These are phyloP conservation scores for Parotia lawesii DNA, from an alignment of 2,113 vertebrate species.

Conservation along the genomic window DNA sequence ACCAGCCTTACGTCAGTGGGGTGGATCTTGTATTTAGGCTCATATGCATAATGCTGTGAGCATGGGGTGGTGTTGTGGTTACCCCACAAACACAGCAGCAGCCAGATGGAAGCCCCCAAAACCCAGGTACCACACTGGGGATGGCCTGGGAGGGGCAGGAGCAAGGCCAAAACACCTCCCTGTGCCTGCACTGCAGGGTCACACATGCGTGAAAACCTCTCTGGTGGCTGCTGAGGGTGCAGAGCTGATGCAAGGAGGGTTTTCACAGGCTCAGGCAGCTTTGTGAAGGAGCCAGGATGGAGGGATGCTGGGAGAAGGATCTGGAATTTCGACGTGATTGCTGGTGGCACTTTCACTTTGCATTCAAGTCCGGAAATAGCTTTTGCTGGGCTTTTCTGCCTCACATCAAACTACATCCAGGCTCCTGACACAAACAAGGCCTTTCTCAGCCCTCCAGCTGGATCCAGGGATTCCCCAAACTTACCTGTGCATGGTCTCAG, in stretches of 20 bases:
- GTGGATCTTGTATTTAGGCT: background rate
- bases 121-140: background rate
- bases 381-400: background rate
- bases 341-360: background rate
- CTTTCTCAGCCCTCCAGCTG: background rate
- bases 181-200: background rate
- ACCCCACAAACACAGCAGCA: background rate
- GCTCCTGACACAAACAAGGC: background rate
- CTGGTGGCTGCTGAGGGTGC: background rate
- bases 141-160: background rate
- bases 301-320: background rate
- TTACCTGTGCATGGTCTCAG: background rate
- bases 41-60: background rate
- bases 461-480: background rate
- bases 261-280: background rate
- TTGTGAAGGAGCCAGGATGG: background rate
- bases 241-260: background rate
- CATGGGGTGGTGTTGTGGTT: rapidly evolving
- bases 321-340: rapidly evolving
- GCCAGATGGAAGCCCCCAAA: background rate
- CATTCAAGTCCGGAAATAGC: background rate
- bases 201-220: rapidly evolving
- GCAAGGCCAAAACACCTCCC: background rate
- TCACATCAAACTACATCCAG: background rate
- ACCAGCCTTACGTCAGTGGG: rapidly evolving